Conservation (phyloP, 64 coral and sea anemone species). For the Porites lutea region DNA sequence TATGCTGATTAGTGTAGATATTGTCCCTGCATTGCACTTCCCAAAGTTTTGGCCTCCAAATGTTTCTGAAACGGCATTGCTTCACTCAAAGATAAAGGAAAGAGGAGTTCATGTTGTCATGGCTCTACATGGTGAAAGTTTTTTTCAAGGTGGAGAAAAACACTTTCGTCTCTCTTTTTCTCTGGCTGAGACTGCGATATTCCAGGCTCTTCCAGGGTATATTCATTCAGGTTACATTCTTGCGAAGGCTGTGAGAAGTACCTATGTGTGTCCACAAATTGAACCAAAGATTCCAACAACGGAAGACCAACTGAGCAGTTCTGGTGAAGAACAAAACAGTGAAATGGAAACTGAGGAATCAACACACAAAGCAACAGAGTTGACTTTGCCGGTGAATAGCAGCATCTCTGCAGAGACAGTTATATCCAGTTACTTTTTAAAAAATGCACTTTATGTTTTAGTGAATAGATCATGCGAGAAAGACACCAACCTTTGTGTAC, state of each 20-base stretch:
- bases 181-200: slow-evolving; percentile 2
- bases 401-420: slow-evolving; percentile 13
- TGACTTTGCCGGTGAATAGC: background rate
- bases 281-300: background rate
- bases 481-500: slow-evolving; percentile 6
- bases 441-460: slow-evolving; percentile 19
- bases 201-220: slow-evolving; percentile 27
- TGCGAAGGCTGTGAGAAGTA: slow-evolving; percentile 32
- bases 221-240: slow-evolving; percentile 19
- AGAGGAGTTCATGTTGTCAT: slow-evolving; percentile 31
- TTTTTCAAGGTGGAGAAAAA: slow-evolving; percentile 21
- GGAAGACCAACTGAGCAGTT: background rate
- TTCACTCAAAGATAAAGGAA: background rate
- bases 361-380: background rate
- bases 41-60: slow-evolving; percentile 21
- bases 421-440: slow-evolving; percentile 27
- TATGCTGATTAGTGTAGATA: slow-evolving; percentile 4
- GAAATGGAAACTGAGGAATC: background rate
- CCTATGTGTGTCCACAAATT: slow-evolving; percentile 20
- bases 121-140: background rate
- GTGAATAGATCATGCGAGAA: background rate
- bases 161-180: slow-evolving; percentile 43
- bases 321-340: background rate
- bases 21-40: slow-evolving; percentile 37
- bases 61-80: background rate